A percentile compares a stretch with the other conserved stretches of the same genome.
phyloP scores from a whole-genome alignment of 2,888 invertebrate species.

The Dastarcus helophoroides region DNA sequence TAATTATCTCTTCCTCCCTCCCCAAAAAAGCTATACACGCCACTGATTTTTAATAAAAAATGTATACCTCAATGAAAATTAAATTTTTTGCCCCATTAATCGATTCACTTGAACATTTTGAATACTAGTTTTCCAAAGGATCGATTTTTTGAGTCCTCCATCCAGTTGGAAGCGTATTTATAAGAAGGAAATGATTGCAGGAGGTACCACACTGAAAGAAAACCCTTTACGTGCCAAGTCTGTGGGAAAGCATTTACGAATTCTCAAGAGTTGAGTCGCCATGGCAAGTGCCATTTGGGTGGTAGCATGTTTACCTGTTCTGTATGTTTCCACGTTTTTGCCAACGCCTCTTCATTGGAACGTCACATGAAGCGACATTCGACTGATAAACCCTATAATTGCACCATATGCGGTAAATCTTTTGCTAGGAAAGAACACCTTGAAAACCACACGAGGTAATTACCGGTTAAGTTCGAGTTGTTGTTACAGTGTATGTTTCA shows the following conservation, averaged over 20 bases:
- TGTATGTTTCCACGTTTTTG: conserved; percentile 63
- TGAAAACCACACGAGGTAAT: conserved; percentile 57
- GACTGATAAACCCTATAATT: conserved; percentile 75
- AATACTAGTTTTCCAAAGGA: conserved; percentile 1
- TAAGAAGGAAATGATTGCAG: conserved; percentile 24
- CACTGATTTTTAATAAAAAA: too few species aligned
- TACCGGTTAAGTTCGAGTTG: background rate
- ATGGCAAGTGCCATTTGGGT: conserved; percentile 76
- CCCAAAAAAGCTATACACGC: too few species aligned
- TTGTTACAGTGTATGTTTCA: conserved; percentile 1
- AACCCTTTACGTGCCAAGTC: conserved; percentile 68
- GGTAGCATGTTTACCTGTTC: conserved; percentile 64
- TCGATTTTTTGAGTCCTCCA: too few species aligned
- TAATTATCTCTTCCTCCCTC: too few species aligned
- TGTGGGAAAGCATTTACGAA: conserved; percentile 76
- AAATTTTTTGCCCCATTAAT: too few species aligned
- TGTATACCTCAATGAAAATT: too few species aligned
- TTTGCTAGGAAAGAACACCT: conserved; percentile 81
- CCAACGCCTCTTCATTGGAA: conserved; percentile 57
- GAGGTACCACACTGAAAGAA: conserved; percentile 75
- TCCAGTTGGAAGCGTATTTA: background rate
- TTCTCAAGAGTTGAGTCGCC: conserved; percentile 66
- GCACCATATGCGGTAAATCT: conserved; percentile 75
- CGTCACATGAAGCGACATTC: conserved; percentile 71
- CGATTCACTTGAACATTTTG: too few species aligned